Percentiles rank a stretch among this genome's conserved stretches.
Conservation (phyloP, 1,140 invertebrate species). For the Musca domestica region DNA sequence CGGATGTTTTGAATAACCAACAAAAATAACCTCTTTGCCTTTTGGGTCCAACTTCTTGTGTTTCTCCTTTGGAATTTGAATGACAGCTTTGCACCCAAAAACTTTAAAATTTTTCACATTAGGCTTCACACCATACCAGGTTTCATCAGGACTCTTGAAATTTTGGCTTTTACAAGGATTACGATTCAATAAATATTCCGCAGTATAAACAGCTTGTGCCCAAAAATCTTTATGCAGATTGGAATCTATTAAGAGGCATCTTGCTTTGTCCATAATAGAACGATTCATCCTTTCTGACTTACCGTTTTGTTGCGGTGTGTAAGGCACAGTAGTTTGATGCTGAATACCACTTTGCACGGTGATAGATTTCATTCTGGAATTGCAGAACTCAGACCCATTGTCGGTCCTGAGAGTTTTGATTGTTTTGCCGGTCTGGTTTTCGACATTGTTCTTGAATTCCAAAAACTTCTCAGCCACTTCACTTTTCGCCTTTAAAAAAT, state of each 20-base stretch:
- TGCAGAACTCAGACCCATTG: slow-evolving; percentile 40
- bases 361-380: slow-evolving; percentile 21
- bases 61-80: too few relatives aligned
- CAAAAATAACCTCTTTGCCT: too few relatives aligned
- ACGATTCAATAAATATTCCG: slow-evolving; percentile 19
- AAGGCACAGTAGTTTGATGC: slow-evolving; percentile 33
- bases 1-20: too few relatives aligned
- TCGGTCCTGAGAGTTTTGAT: slow-evolving; percentile 40
- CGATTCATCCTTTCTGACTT: slow-evolving; percentile 37
- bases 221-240: slow-evolving; percentile 51
- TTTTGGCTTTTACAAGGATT: slow-evolving; percentile 40
- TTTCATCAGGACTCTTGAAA: slow-evolving; percentile 33
- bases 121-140: slow-evolving; percentile 31
- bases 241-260: slow-evolving; percentile 35
- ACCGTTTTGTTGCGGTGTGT: slow-evolving; percentile 46
- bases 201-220: slow-evolving; percentile 54
- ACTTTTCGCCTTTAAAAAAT: slow-evolving; percentile 32
- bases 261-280: slow-evolving; percentile 36
- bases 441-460: slow-evolving; percentile 5
- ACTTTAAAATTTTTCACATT: too few relatives aligned
- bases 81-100: too few relatives aligned
- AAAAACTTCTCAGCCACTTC: slow-evolving; percentile 35
- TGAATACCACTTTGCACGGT: slow-evolving; percentile 23
- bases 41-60: too few relatives aligned
- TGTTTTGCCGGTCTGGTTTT: slow-evolving; percentile 27